Evolutionary conservation across 2,797 vertebrate genomes (phyloP).

Genomic region (Emys orbicularis): DNA sequence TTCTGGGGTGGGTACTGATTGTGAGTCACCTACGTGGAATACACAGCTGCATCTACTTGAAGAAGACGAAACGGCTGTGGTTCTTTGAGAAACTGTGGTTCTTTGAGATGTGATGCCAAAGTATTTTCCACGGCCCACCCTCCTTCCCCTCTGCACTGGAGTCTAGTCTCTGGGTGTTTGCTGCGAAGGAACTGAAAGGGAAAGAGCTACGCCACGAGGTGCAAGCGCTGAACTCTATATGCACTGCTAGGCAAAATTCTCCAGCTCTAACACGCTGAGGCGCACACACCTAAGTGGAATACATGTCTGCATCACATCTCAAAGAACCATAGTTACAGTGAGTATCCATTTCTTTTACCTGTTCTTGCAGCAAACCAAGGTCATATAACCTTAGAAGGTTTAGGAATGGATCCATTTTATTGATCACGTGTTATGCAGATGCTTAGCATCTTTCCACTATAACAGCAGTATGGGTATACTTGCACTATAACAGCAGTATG

Average conservation of each 20-base stretch:
- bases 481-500: not conserved
- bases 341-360: not conserved
- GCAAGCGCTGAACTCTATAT: too few relatives aligned
- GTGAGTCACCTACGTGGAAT: not conserved
- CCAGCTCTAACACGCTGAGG: not conserved
- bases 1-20: not conserved
- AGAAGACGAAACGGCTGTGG: not conserved
- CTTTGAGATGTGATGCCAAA: not conserved
- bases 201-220: too few relatives aligned
- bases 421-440: not conserved
- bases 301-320: not conserved
- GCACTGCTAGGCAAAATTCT: not conserved
- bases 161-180: not conserved
- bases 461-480: not conserved
- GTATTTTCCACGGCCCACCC: not conserved
- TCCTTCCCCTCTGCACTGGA: not conserved
- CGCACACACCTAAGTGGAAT: not conserved
- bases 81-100: not conserved
- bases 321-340: not conserved
- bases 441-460: not conserved
- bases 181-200: not conserved
- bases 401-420: not conserved
- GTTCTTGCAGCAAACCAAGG: not conserved
- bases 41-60: not conserved
- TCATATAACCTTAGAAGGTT: not conserved